Evolutionary conservation across 2,888 invertebrate genomes (phyloP), one percentile per base, ranked within the genome.

Genomic region (Pharmacophagus antenor): DNA sequence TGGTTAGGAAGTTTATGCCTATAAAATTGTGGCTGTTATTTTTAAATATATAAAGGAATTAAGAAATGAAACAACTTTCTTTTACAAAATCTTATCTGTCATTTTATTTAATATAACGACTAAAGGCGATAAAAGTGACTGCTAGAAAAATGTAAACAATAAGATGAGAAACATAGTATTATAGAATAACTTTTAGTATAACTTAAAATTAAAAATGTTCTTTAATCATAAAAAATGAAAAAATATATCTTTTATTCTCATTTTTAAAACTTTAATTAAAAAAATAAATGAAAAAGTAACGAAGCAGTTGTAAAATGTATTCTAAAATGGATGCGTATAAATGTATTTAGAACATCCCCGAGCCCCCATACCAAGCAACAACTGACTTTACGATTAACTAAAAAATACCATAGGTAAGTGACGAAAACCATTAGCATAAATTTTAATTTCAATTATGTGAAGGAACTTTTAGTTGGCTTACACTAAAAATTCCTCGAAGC

Each of bases 351-450:
- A 2, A 37, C 55, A 51, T 60, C 55, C 44, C 60, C 51, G 55
- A 51, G 55, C 60, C 60, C 54, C 27, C 59, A 59, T 50, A 49
- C 25, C 50, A 31, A 51, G 53, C 41, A 50, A 25, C 21, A n/a
- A 21, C 20, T 15, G 25, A 22, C 21, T 42, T 49, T 21, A 20
- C 42, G 49, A 53, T 53, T 49, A 46, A 46, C 17, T 46, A 49
- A 37, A 23, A 51, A 60, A 56, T 51, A 46, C 51, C 41, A 25
- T 25, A 55, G 21, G 56, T 20, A 8, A 37, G 56, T 56, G 56
- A 60, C 56, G 25, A 56, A 60, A 61, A 37, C 31, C 15, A 61
- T 61, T 61, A 56, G 25, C 50, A 61, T 61, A 56, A 8, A 61
- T 61, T 61, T 61, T 12, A 51, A 61, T 61, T 51, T 37, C 17